These are phyloP conservation scores for Notiomystis cincta DNA, from an alignment of 2,113 vertebrate genomes.

Conservation along the genomic window DNA sequence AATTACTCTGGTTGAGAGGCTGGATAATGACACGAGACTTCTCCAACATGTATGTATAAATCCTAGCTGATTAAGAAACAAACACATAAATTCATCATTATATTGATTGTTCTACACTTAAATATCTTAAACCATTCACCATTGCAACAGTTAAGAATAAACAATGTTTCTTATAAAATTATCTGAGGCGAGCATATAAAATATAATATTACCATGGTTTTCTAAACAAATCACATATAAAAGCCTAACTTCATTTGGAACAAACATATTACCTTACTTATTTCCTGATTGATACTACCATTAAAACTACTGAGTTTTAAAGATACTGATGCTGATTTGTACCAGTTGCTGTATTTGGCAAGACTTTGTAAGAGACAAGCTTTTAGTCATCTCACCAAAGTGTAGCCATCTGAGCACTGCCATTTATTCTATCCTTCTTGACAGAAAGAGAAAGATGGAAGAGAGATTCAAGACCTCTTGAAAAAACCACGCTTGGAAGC, in stretches of 20 bases:
- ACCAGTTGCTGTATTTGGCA: not conserved
- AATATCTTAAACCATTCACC: not conserved
- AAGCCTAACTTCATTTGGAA: not conserved
- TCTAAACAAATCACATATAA: not conserved
- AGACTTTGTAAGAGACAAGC: not conserved
- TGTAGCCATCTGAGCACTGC: not conserved
- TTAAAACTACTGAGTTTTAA: not conserved
- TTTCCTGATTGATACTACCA: not conserved
- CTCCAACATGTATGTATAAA: constrained; percentile 89
- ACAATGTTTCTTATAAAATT: not conserved
- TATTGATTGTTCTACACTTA: not conserved
- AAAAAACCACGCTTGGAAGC: not conserved
- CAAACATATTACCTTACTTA: not conserved
- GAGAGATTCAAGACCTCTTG: not conserved
- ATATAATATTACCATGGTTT: not conserved
- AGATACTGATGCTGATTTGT: not conserved
- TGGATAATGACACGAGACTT: constrained; percentile 82
- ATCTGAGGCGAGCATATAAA: not conserved
- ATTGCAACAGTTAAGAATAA: not conserved
- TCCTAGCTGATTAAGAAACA: constrained; percentile 74
- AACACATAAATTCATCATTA: constrained; percentile 31
- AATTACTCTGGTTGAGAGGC: constrained; percentile 83
- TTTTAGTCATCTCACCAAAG: not conserved
- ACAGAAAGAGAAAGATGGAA: not conserved
- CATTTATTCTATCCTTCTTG: not conserved